These are phyloP conservation scores for Chrysolina oricalcia DNA, from an alignment of 2,888 invertebrate genomes.

Conservation along the genomic window DNA sequence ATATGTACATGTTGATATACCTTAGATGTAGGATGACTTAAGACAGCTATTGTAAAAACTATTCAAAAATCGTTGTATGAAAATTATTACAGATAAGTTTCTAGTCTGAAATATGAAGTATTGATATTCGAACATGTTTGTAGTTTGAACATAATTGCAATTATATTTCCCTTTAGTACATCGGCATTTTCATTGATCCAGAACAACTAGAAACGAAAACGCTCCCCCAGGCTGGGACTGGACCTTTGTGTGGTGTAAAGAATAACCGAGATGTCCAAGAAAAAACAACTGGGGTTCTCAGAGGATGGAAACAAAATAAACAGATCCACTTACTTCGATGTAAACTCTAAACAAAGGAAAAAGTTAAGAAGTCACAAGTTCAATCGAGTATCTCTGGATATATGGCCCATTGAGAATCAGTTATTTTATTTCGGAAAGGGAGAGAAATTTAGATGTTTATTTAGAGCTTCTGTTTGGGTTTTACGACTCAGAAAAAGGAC, in stretches of 20 bases:
- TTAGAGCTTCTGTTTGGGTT: not conserved
- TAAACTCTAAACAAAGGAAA: conserved; percentile 5
- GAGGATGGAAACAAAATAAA: conserved; percentile 14
- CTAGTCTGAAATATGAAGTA: not conserved
- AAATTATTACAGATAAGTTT: not conserved
- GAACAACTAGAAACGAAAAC: not conserved
- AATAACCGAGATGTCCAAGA: too few relatives aligned
- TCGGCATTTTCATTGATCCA: not conserved
- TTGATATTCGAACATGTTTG: conserved; percentile 14
- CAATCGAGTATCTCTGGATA: not conserved
- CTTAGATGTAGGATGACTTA: not conserved
- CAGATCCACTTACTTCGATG: conserved; percentile 20
- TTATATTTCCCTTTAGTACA: conserved; percentile 18
- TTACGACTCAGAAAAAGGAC: not conserved
- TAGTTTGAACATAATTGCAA: conserved; percentile 11
- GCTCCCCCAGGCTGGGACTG: too few relatives aligned
- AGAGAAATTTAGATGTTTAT: not conserved
- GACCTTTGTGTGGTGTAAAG: not conserved
- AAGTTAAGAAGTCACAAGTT: not conserved
- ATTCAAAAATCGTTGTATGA: not conserved
- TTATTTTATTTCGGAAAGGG: not conserved
- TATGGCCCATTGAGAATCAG: not conserved
- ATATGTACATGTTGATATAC: conserved; percentile 8
- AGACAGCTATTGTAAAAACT: conserved; percentile 1
- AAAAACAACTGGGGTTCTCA: not conserved